Evolutionary conservation across 2,888 invertebrate genomes (phyloP), one percentile per base, ranked within the genome.

Genomic region (Hipparchia sbordonii): DNA sequence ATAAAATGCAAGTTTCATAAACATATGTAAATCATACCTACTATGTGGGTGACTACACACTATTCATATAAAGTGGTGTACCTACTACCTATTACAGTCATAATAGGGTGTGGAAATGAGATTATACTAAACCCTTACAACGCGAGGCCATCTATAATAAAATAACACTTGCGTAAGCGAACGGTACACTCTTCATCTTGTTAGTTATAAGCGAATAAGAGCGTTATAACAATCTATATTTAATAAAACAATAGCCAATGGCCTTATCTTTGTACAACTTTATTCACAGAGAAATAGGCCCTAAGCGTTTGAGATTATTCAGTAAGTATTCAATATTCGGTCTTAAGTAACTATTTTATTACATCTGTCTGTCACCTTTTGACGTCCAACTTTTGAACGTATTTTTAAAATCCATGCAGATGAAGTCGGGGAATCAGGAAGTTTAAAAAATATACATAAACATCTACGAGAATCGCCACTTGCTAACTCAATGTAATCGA

Each of bases 71-170:
- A 62, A 54, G n/a, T 8, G n/a, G 33, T 39, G 54, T 45, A 39
- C 54, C 1, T 51, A 63, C 10, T 60, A 67, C 5, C 9, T 67
- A 81, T 84, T 82, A 84, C 82, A 65, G 33, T 12, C 52, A 52
- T 65, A 68, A 52, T 68, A 52, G 48, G 48, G 63, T 54, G 65
- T 54, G 59, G 52, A 66, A 70, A 74, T 56, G 56, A 61, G 74
- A 71, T 74, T 69, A 72, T 74, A 65, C 59, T 68, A 74, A 74
- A 71, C 74, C 74, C 71, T 65, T 71, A 74, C 68, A 72, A 67
- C 45, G 56, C 61, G 52, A 69, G 68, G 71, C 68, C 68, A 69
- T 74, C 71, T 69, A 66, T 65, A 69, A 69, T 72, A 67, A 74
- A 59, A 65, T 33, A 39, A 39, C 39, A 39, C 39, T 57, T 68